Evolutionary conservation across 2,113 vertebrate genomes (phyloP), one percentile per base, ranked within the genome.

Genomic region (Tetrax tetrax): DNA sequence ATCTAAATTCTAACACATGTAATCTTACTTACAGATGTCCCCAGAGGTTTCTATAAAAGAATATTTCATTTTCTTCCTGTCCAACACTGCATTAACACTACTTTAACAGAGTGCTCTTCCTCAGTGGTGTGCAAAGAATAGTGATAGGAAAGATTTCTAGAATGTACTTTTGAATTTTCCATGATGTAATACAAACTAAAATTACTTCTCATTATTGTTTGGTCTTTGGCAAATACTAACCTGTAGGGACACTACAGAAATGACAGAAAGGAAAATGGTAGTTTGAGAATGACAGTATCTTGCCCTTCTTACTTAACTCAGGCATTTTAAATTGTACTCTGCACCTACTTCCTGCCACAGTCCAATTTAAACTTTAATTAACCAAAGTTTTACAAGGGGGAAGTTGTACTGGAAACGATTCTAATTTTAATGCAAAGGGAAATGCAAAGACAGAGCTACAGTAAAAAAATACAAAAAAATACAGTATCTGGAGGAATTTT

Each of bases 21-120:
- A 96, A 94, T 93, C 80, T 91, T 88, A 48, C 74, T 70, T 93
- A 75, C 12, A 87, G 37, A 63, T 69, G 65, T 94, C 53, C 15
- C 48, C 7, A 50, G 65, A 60, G 65, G 51, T 71, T 90, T 93
- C 94, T 93, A 35, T 76, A 89, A 94, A 68, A 75, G 56, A 63
- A 31, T 81, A 68, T 60, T 90, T 74, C 0, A 23, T 84, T 87
- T 77, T 89, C 28, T 78, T 80, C 68, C 27, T 70, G 7, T 86
- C 37, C 28, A 71, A 70, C 53, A 83, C 38, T 75, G 41, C 9
- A 64, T 41, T 83, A 66, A 77, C 51, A 56, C 5, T 48, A 27
- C 50, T 86, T 41, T 25, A 81, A 37, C 23, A 45, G 18, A 74
- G 21, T 17, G 10, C 10, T 87, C 5, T 90, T 87, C 43, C 41